A percentile compares a stretch with the other conserved stretches of the same genome.
phyloP scores from a whole-genome alignment of 2,113 vertebrate genomes.

The Psophia crepitans region DNA sequence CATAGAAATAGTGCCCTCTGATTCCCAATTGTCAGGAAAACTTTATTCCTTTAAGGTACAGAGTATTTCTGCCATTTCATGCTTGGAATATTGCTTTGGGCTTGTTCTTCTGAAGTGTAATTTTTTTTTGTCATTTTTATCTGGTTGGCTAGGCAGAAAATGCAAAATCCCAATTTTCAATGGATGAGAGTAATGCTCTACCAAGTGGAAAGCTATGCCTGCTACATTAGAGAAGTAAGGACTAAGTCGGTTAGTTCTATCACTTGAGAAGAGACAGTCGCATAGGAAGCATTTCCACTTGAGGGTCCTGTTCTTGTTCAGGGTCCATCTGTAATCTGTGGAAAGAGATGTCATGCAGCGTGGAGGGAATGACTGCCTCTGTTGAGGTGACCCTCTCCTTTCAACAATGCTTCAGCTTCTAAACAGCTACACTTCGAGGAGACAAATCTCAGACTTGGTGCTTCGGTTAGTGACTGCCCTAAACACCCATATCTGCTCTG shows the following conservation, averaged over 20 bases:
- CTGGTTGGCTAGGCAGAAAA: background rate
- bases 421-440: fast-evolving
- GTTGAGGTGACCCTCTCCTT: background rate
- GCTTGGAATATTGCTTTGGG: slow-evolving; percentile 25
- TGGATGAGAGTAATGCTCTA: background rate
- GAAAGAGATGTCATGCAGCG: background rate
- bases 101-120: slow-evolving; percentile 24
- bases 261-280: background rate
- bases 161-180: background rate
- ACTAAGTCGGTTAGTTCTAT: background rate
- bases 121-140: background rate
- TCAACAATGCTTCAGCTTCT: background rate
- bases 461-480: background rate
- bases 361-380: background rate
- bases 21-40: background rate
- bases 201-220: background rate
- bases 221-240: background rate
- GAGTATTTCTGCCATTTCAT: slow-evolving; percentile 21
- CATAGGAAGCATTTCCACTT: background rate
- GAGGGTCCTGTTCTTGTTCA: background rate
- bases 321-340: background rate
- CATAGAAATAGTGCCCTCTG: background rate
- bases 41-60: background rate
- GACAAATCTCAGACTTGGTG: background rate
- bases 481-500: background rate